phyloP scores from a whole-genome alignment of 1,140 invertebrate species.

The Solen grandis region DNA sequence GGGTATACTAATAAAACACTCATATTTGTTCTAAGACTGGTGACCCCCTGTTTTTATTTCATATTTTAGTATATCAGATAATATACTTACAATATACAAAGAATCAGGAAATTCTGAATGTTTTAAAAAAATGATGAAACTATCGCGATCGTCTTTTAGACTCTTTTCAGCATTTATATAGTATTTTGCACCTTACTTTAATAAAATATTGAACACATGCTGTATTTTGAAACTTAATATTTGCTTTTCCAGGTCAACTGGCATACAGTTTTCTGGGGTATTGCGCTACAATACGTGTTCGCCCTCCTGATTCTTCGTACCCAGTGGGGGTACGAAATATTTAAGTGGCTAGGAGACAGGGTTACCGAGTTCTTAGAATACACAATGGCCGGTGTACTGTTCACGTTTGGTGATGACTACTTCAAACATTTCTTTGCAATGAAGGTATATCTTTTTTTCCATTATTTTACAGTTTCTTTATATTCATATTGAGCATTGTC shows the following conservation, averaged over 20 bases:
- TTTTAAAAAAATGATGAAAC: no score
- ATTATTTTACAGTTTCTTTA: background rate
- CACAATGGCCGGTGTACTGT: conserved; percentile 88
- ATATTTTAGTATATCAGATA: no score
- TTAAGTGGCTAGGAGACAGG: conserved; percentile 89
- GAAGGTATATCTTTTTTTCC: conserved; percentile 59
- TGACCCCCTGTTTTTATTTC: no score
- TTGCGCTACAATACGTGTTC: conserved; percentile 92
- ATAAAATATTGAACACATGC: no score
- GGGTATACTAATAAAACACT: no score
- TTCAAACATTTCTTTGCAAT: conserved; percentile 58
- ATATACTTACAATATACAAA: no score
- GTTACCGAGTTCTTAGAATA: conserved; percentile 89
- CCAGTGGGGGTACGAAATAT: conserved; percentile 87
- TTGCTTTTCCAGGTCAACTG: conserved; percentile 74
- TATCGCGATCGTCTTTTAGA: no score
- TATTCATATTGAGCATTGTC: background rate
- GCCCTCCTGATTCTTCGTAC: conserved; percentile 93
- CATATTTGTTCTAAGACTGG: no score
- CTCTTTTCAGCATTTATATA: no score
- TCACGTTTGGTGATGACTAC: conserved; percentile 89
- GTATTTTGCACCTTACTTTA: no score
- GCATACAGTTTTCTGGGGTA: conserved; percentile 84
- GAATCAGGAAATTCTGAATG: no score
- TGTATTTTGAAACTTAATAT: no score